Base-by-base conservation (phyloP, 2,888 invertebrate genomes). In the Agrilus mali region DNA sequence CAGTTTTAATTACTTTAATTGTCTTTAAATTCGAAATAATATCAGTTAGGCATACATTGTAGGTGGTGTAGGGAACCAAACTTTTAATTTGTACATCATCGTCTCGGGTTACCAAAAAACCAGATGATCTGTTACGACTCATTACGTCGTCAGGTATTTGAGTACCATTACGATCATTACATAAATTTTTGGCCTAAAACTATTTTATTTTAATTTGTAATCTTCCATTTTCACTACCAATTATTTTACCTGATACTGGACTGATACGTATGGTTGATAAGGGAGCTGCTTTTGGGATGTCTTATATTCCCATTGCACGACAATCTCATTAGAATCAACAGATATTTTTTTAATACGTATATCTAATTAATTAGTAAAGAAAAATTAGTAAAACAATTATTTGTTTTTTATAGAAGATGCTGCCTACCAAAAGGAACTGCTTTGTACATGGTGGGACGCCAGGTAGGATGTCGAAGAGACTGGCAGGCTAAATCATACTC, bases 1-100 rank as follows among this genome's bases (percentile, higher is more conserved):
- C 17, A 12, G 65, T 65, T 37, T 49, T 53, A 16, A 59, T 33
- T 31, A 42, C 42, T 3, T 56, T 10, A 32, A 47, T 41, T 41
- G 55, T 53, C 14, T 55, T 55, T 13, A 48, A 51, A 36, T 55
- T 56, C 42, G 60, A 60, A 12, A 64, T 44, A 32, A 61, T 52
- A 42, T 59, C 56, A 3, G 56, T 58, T 22, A 65, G 50, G 2
- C 55, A 59, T 12, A 65, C 47, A 40, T 59, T 59, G 43, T 65
- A 65, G 12, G 49, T 35, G 1, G 65, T 65, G 43, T 54, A 62
- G 2, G 64, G 65, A 15, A 62, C 40, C 12, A 65, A 49, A 45
- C 60, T 51, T 1, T 53, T 48, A 15, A 65, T 49, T 22, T 50
- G 41, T 4, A 61, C 44, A 47, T 57, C 50, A 43, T 54, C 61